Conservation (phyloP, 2,888 invertebrate genomes). For the Pterobdella sp. region DNA sequence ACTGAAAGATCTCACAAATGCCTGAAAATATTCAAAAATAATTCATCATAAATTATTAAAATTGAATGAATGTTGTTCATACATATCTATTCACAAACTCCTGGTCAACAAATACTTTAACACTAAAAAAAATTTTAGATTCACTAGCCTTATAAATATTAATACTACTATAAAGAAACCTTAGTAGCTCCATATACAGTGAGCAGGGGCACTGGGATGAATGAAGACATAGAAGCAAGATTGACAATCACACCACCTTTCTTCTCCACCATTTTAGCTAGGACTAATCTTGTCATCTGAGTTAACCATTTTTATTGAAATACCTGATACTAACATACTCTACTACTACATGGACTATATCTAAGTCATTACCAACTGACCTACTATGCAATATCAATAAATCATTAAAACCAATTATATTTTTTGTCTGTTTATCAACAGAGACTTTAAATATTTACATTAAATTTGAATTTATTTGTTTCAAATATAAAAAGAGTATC, state of each 20-base stretch:
- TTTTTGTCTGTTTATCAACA: no score
- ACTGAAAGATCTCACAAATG: conserved; percentile 47
- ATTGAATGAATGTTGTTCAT: neutral
- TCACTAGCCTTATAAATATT: neutral
- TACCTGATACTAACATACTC: no score
- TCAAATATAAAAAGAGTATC: no score
- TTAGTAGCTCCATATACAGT: conserved; percentile 81
- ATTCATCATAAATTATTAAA: neutral
- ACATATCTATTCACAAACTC: neutral
- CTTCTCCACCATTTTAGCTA: conserved; percentile 61
- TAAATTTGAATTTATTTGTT: no score
- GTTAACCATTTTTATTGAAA: no score
- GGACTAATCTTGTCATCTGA: conserved; percentile 70
- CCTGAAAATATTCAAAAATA: conserved; percentile 40
- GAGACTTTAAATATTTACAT: no score
- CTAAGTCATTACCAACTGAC: no score
- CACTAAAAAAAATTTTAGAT: neutral
- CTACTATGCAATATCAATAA: no score
- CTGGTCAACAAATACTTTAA: neutral
- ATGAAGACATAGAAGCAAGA: conserved; percentile 73
- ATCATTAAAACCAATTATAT: no score
- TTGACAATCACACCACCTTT: conserved; percentile 77
- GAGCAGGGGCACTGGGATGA: conserved; percentile 72
- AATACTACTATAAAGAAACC: conserved; percentile 48
- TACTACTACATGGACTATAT: no score